These are phyloP conservation scores for Brachystomella parvula DNA, from an alignment of 1,140 invertebrate genomes.

Conservation along the genomic window DNA sequence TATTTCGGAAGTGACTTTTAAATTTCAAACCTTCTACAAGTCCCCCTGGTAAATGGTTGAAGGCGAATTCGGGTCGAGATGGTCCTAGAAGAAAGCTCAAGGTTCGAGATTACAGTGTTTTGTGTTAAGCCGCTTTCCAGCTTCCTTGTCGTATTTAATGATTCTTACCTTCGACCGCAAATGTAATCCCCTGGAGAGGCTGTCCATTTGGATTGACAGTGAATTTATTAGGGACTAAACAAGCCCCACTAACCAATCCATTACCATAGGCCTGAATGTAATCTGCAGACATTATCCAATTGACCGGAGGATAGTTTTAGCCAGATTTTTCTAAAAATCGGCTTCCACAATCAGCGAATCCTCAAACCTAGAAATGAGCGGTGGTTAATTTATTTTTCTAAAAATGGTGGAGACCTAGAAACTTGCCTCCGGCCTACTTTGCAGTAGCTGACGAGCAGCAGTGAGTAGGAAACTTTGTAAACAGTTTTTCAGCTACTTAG, in stretches of 20 bases:
- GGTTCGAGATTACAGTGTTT: constrained; percentile 12
- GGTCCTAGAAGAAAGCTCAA: constrained; percentile 24
- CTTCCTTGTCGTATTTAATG: background rate
- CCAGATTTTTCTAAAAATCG: too few relatives aligned
- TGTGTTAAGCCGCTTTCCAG: background rate
- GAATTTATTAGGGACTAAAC: constrained; percentile 22
- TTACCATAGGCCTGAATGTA: constrained; percentile 33
- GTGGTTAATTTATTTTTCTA: too few relatives aligned
- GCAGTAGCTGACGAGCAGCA: too few relatives aligned
- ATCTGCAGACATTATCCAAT: constrained; percentile 33
- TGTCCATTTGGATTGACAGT: constrained; percentile 33
- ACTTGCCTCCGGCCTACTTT: too few relatives aligned
- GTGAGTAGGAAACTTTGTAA: too few relatives aligned
- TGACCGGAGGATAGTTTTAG: too few relatives aligned
- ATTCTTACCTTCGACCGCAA: constrained; percentile 34
- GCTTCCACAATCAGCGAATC: too few relatives aligned
- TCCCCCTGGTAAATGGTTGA: constrained; percentile 25
- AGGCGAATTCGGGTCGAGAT: constrained; percentile 30
- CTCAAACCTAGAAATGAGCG: too few relatives aligned
- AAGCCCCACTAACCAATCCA: constrained; percentile 23
- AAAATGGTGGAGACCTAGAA: too few relatives aligned
- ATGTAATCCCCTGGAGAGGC: constrained; percentile 33
- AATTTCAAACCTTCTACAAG: constrained; percentile 26
- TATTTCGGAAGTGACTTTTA: too few relatives aligned
- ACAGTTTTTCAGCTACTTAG: too few relatives aligned